Conservation (phyloP, 1,140 invertebrate genomes). For the Trichomalopsis sarcophagae region DNA sequence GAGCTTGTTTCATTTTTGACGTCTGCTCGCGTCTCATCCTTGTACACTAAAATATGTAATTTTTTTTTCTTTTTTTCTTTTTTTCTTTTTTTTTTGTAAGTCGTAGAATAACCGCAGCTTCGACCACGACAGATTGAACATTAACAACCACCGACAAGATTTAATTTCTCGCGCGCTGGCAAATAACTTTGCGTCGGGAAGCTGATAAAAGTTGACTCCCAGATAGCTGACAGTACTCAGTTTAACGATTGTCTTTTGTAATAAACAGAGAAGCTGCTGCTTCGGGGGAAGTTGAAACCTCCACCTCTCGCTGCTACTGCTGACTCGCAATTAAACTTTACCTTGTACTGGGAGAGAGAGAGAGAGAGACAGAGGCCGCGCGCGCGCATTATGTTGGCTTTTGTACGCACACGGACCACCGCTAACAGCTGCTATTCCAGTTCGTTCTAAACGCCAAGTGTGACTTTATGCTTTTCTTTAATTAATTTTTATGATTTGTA, state of each 20-base stretch:
- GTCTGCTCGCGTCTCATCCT: background rate
- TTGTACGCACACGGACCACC: constrained; percentile 4
- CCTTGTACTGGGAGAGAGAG: constrained; percentile 29
- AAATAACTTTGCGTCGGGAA: constrained; percentile 19
- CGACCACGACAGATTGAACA: background rate
- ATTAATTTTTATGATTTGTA: constrained; percentile 35
- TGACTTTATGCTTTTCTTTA: constrained; percentile 29
- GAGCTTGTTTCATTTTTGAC: background rate
- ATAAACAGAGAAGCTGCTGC: constrained; percentile 44
- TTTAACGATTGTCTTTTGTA: constrained; percentile 50
- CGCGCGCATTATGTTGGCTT: constrained; percentile 32
- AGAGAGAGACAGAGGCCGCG: background rate
- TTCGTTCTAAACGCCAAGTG: constrained; percentile 9
- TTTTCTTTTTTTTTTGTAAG: too few species aligned
- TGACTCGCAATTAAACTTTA: constrained; percentile 51
- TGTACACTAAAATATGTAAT: too few species aligned
- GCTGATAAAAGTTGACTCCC: constrained; percentile 35
- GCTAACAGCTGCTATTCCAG: background rate
- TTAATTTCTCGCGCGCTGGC: background rate
- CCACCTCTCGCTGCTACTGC: constrained; percentile 4
- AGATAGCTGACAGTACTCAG: background rate
- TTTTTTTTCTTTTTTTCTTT: too few species aligned
- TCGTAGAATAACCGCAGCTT: too few species aligned
- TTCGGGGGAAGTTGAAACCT: background rate
- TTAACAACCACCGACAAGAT: background rate